phyloP scores from a whole-genome alignment of 2,888 invertebrate species.

The Erynnis tages region DNA sequence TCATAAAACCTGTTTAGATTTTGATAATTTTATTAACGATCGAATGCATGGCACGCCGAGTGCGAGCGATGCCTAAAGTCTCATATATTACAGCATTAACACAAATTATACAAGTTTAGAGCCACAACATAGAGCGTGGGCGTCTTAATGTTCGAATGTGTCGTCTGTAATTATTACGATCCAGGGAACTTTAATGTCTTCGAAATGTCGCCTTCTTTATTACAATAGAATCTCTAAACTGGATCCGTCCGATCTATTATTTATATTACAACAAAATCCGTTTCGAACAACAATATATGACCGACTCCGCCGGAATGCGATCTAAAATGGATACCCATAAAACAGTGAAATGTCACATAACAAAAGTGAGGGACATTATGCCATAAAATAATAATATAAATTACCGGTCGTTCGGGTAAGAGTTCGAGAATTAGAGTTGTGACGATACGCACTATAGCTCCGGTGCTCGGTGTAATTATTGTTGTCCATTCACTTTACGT shows the following conservation, averaged over 20 bases:
- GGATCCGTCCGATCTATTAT: constrained; percentile 60
- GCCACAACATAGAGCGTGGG: constrained; percentile 78
- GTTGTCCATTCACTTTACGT: constrained; percentile 76
- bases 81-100: constrained; percentile 81
- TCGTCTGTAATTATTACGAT: constrained; percentile 79
- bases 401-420: constrained; percentile 31
- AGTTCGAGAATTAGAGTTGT: constrained; percentile 62
- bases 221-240: constrained; percentile 72
- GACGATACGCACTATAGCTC: constrained; percentile 71
- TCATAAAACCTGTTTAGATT: constrained; percentile 79
- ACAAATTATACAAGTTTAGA: constrained; percentile 80
- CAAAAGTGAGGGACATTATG: constrained; percentile 20
- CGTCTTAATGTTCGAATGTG: constrained; percentile 79
- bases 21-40: constrained; percentile 82
- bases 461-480: constrained; percentile 67
- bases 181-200: constrained; percentile 77
- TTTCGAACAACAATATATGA: constrained; percentile 54
- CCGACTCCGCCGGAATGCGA: constrained; percentile 32
- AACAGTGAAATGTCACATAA: constrained; percentile 14
- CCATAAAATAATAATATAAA: constrained; percentile 28
- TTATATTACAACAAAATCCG: constrained; percentile 63
- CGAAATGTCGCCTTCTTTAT: constrained; percentile 76
- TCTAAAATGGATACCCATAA: constrained; percentile 26
- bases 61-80: constrained; percentile 69
- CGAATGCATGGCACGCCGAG: constrained; percentile 70